Conservation (phyloP, 2,888 invertebrate species). For the Hipparchia semele region DNA sequence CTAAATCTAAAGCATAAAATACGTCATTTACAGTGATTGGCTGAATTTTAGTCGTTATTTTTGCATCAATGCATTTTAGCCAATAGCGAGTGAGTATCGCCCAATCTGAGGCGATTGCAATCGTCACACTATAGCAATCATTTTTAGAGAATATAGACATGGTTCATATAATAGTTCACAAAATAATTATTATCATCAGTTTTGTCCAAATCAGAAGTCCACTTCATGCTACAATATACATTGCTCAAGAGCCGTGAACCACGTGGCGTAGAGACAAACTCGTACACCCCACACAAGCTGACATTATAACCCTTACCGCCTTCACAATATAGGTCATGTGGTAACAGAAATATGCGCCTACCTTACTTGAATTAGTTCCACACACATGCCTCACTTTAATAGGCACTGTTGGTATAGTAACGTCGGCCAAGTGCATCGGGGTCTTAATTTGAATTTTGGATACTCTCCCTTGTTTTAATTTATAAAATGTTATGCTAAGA, state of each 20-base stretch:
- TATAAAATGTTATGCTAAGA: constrained; percentile 12
- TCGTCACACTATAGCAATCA: no score
- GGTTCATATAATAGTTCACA: neutral
- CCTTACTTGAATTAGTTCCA: constrained; percentile 44
- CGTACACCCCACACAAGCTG: constrained; percentile 10
- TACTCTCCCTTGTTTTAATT: constrained; percentile 32
- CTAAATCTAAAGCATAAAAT: no score
- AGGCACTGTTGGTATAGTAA: constrained; percentile 42
- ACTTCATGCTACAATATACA: constrained; percentile 25
- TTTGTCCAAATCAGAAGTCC: constrained; percentile 13
- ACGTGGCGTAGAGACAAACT: constrained; percentile 25
- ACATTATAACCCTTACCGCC: constrained; percentile 23
- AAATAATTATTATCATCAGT: constrained; percentile 8
- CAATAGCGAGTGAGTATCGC: no score
- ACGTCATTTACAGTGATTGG: no score
- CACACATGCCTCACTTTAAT: constrained; percentile 46
- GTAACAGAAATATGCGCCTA: constrained; percentile 19
- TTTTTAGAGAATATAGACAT: neutral
- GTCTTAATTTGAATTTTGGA: constrained; percentile 40
- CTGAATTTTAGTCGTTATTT: no score
- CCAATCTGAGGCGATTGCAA: no score
- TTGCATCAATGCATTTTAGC: no score
- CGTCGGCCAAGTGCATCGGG: constrained; percentile 40
- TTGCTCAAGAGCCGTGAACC: constrained; percentile 26
- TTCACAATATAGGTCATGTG: constrained; percentile 24